Conservation (phyloP, 2,113 vertebrate species). For the Gymnobelideus leadbeateri region DNA sequence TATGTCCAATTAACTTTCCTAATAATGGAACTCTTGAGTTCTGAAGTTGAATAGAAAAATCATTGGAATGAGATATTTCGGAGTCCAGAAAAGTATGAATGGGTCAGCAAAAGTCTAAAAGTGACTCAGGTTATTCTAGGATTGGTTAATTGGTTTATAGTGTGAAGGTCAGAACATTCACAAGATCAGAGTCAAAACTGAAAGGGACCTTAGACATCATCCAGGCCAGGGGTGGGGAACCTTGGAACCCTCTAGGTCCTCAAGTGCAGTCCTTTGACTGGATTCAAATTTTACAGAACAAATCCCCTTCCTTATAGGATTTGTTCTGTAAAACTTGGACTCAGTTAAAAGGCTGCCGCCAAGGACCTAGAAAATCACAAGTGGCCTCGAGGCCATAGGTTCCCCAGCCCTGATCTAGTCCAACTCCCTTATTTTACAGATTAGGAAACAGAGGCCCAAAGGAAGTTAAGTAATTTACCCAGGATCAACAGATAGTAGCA, state of each 20-base stretch:
- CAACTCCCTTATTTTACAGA: background rate
- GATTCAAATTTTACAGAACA: no score
- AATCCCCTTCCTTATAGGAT: no score
- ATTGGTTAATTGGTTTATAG: background rate
- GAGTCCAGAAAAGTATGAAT: conserved; percentile 15
- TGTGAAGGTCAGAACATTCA: background rate
- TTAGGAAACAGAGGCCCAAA: background rate
- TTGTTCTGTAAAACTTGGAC: no score
- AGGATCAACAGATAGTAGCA: background rate
- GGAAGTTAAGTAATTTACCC: background rate
- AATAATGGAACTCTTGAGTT: background rate
- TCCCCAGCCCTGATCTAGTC: background rate
- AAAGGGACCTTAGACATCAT: background rate
- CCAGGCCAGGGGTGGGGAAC: background rate
- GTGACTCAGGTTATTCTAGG: background rate
- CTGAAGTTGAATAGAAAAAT: background rate
- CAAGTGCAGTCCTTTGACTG: no score
- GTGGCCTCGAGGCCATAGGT: no score
- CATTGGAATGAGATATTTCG: background rate
- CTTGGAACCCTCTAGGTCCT: no score
- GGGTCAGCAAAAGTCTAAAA: background rate
- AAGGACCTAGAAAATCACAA: no score
- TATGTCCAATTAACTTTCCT: background rate
- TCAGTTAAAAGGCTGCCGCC: no score
- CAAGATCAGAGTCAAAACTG: background rate